These are phyloP conservation scores for Crenuchus spilurus DNA, from an alignment of 2,797 vertebrate genomes.

Conservation along the genomic window DNA sequence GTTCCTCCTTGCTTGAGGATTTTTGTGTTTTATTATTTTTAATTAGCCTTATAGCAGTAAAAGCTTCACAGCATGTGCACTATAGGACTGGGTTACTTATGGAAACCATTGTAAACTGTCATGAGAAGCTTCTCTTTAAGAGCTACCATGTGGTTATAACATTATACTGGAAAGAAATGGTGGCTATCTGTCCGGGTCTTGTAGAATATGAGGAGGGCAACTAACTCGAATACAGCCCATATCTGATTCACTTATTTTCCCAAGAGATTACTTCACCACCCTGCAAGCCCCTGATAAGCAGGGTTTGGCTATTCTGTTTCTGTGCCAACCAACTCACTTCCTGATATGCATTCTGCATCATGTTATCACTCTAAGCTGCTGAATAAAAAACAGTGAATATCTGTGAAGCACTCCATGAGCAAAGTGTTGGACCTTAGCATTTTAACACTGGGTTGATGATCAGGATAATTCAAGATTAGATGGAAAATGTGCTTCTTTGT, in stretches of 20 bases:
- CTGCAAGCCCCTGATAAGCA: slow-evolving; percentile 30
- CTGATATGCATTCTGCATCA: neutral
- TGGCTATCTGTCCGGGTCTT: neutral
- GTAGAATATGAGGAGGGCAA: neutral
- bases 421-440: neutral
- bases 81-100: too few relatives aligned
- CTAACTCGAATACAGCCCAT: neutral
- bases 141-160: neutral
- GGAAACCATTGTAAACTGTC: neutral
- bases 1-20: too few relatives aligned
- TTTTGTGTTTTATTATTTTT: too few relatives aligned
- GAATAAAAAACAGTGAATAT: neutral
- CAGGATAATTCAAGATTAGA: neutral
- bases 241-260: slow-evolving; percentile 11
- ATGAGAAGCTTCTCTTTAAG: neutral
- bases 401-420: neutral
- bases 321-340: neutral
- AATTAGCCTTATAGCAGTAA: too few relatives aligned
- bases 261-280: neutral
- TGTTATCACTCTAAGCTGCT: neutral
- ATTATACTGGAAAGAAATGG: too few relatives aligned
- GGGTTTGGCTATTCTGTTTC: neutral
- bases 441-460: neutral
- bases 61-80: too few relatives aligned
- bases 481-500: neutral